Conservation (phyloP, 1,140 invertebrate genomes). For the Psilanteris sp. region DNA sequence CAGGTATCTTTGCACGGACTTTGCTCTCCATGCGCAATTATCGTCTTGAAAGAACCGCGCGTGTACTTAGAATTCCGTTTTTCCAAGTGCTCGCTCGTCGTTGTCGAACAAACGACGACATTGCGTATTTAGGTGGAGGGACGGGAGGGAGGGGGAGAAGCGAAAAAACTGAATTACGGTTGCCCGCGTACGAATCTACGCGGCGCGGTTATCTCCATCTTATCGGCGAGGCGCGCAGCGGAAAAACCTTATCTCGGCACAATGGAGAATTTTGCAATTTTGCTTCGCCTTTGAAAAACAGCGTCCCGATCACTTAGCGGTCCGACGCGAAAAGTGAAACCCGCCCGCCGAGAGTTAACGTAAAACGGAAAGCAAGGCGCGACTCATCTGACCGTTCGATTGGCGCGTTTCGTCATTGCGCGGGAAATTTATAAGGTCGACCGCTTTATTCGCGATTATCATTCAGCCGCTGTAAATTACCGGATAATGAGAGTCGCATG, state of each 20-base stretch:
- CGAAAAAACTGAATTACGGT: too few species aligned
- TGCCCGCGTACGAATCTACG: too few species aligned
- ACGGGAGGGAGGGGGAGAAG: too few species aligned
- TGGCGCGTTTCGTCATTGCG: slow-evolving; percentile 19
- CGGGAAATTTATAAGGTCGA: slow-evolving; percentile 41
- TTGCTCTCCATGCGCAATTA: too few species aligned
- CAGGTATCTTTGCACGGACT: too few species aligned
- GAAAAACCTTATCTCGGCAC: slow-evolving; percentile 20
- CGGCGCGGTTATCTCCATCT: background rate
- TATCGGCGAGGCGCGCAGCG: slow-evolving; percentile 1
- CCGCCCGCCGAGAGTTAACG: slow-evolving; percentile 6
- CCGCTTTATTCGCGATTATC: slow-evolving; percentile 39
- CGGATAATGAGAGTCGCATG: slow-evolving; percentile 33
- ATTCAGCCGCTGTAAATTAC: slow-evolving; percentile 36
- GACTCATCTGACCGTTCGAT: slow-evolving; percentile 27
- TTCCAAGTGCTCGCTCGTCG: too few species aligned
- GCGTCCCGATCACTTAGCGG: slow-evolving; percentile 26
- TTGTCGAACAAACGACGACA: too few species aligned
- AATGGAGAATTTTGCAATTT: slow-evolving; percentile 40
- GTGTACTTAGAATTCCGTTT: too few species aligned
- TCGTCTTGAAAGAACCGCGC: too few species aligned
- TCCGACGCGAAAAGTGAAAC: slow-evolving; percentile 41
- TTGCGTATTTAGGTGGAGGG: too few species aligned
- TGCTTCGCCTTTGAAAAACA: too few species aligned
- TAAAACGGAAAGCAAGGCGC: slow-evolving; percentile 20